Evolutionary conservation across 2,888 invertebrate species (phyloP).

Genomic region (Dusona sp.): DNA sequence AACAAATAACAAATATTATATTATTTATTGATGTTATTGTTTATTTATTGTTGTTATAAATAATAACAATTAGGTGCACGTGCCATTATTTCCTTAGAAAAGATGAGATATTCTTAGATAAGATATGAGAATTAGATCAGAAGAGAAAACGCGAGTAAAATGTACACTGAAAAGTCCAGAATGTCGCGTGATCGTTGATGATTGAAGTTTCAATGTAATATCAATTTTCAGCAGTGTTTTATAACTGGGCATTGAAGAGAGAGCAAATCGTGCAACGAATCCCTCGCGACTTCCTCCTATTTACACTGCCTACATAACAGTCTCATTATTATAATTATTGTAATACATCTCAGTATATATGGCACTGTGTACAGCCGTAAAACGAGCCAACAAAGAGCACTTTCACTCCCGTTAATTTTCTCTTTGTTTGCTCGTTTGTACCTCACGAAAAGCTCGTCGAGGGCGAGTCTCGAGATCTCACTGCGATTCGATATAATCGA

Average conservation of each 20-base stretch:
- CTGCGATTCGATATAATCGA: slow-evolving; percentile 55
- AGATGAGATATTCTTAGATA: neutral
- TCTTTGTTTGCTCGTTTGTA: slow-evolving; percentile 49
- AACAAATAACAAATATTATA: neutral
- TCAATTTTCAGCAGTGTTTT: slow-evolving; percentile 48
- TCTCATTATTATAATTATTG: slow-evolving; percentile 64
- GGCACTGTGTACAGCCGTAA: slow-evolving; percentile 17
- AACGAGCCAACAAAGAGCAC: slow-evolving; percentile 56
- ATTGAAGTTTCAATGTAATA: slow-evolving; percentile 53
- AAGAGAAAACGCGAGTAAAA: slow-evolving; percentile 14
- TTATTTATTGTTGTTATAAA: too few relatives aligned
- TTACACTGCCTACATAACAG: slow-evolving; percentile 41
- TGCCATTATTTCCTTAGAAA: neutral
- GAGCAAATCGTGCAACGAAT: slow-evolving; percentile 42
- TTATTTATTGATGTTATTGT: too few relatives aligned
- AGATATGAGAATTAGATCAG: neutral
- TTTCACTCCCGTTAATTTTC: slow-evolving; percentile 61
- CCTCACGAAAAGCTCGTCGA: slow-evolving; percentile 41
- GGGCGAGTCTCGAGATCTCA: slow-evolving; percentile 55
- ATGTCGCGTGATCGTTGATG: slow-evolving; percentile 41
- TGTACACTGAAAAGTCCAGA: neutral
- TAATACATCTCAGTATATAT: slow-evolving; percentile 54
- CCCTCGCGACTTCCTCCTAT: slow-evolving; percentile 59
- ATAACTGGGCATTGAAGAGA: slow-evolving; percentile 25
- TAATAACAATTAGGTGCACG: too few relatives aligned